Evolutionary conservation across 2,797 vertebrate genomes (phyloP).

Genomic region (Aldrovandia affinis): DNA sequence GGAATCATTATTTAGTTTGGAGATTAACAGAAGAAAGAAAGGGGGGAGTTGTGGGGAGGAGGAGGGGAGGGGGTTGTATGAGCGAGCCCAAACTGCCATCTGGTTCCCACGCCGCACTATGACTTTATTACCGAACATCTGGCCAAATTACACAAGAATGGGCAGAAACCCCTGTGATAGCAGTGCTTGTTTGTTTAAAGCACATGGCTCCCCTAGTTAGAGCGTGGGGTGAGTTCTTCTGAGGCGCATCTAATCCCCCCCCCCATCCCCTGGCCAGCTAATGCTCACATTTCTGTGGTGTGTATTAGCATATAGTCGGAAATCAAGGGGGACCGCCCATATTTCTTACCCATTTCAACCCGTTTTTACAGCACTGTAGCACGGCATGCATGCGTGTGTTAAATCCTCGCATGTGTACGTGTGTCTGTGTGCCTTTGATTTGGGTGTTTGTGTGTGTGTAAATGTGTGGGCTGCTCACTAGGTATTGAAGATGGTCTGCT

Average conservation of each 20-base stretch:
- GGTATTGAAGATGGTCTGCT: not conserved
- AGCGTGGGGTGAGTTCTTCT: not conserved
- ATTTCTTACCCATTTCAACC: not conserved
- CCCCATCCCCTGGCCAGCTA: not conserved
- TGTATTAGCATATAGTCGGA: not conserved
- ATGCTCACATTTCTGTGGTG: conserved; percentile 1
- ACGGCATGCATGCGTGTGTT: not conserved
- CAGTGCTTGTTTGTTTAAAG: conserved; percentile 8
- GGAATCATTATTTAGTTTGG: not conserved
- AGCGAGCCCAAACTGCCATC: conserved; percentile 37
- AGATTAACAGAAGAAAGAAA: not conserved
- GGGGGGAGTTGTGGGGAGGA: not conserved
- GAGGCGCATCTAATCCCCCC: not conserved
- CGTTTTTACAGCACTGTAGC: no score
- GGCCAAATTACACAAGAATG: conserved; percentile 49
- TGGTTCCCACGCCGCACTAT: conserved; percentile 46
- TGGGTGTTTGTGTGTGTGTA: no score
- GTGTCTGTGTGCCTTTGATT: not conserved
- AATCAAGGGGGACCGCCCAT: conserved; percentile 12
- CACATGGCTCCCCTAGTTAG: conserved; percentile 8
- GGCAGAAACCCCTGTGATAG: conserved; percentile 23
- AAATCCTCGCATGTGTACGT: not conserved
- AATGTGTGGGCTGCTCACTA: not conserved
- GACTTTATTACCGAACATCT: conserved; percentile 43
- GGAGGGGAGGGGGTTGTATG: conserved; percentile 33